Evolutionary conservation across 2,888 invertebrate species (phyloP), one percentile per base, ranked within the genome.

Genomic region (Acanthosoma haemorrhoidale): DNA sequence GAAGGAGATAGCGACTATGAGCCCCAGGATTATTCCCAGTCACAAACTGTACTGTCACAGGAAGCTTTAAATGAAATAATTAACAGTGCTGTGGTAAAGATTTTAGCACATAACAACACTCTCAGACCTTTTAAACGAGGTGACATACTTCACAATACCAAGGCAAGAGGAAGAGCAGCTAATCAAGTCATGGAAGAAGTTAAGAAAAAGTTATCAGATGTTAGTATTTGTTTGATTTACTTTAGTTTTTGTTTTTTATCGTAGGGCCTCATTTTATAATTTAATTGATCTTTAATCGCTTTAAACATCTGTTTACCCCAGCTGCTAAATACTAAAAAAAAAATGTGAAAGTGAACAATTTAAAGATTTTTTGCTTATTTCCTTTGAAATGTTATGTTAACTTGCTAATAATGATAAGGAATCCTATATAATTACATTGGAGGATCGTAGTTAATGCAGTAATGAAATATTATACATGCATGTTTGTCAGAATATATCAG

Each of bases 101-200:
- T 64, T 41, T 57, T 67, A 57, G 67, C 51, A 16, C 67, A 67
- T 34, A 57, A 67, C 13, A 43, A 34, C 29, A 67, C 51, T 51
- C 57, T 67, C 11, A 31, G 57, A 25, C 67, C 67, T 32, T 67
- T 67, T 13, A 67, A 67, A 31, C 29, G 67, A 13, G 32, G 34
- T 18, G 67, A 67, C 16, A 57, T 67, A 16, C 67, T 67, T 25
- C 67, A 67, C 25, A 36, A 67, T 21, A 67, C 67, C 8, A 51
- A 67, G 39, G 67, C 67, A 2, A 67, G 57, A 34, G 67, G 67
- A 9, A 51, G 67, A n/a, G 32, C 57, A 11, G 67, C 67, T 11
- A 41, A 41, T 34, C 67, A 67, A 57, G 67, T 67, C 8, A 67
- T 67, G 67, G 67, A 67, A 15, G 67, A 67, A 32, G 67, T 67